Evolutionary conservation across 2,113 vertebrate genomes (phyloP).

Genomic region (Ovibos moschatus): DNA sequence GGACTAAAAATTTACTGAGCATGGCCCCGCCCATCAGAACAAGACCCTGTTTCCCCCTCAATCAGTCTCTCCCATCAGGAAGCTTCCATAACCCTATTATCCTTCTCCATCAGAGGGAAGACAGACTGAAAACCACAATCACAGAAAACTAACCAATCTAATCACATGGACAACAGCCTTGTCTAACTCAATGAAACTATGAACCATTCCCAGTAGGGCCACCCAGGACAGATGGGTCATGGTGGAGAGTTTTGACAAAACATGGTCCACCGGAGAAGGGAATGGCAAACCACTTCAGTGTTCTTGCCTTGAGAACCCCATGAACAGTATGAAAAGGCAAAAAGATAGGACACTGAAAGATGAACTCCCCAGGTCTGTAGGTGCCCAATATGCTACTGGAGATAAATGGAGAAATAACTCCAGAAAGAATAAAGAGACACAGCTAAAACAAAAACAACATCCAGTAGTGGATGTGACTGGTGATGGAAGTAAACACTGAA

Average conservation of each 20-base stretch:
- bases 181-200: background rate
- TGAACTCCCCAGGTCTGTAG: background rate
- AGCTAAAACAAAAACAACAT: background rate
- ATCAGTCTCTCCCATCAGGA: background rate
- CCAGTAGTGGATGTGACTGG: background rate
- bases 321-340: background rate
- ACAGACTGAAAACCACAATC: background rate
- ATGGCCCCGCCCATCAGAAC: background rate
- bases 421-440: background rate
- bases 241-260: background rate
- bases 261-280: background rate
- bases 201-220: background rate
- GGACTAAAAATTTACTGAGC: background rate
- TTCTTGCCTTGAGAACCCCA: background rate
- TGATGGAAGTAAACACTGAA: background rate
- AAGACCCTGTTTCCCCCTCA: background rate
- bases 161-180: background rate
- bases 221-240: background rate
- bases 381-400: background rate
- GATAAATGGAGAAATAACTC: background rate
- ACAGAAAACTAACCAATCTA: background rate
- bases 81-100: background rate
- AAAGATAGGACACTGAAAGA: no score
- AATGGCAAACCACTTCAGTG: background rate
- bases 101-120: background rate